Percentiles rank a stretch among this genome's conserved stretches.
These are phyloP conservation scores for Mythimna albipuncta DNA, from an alignment of 2,888 invertebrate species.

Conservation along the genomic window DNA sequence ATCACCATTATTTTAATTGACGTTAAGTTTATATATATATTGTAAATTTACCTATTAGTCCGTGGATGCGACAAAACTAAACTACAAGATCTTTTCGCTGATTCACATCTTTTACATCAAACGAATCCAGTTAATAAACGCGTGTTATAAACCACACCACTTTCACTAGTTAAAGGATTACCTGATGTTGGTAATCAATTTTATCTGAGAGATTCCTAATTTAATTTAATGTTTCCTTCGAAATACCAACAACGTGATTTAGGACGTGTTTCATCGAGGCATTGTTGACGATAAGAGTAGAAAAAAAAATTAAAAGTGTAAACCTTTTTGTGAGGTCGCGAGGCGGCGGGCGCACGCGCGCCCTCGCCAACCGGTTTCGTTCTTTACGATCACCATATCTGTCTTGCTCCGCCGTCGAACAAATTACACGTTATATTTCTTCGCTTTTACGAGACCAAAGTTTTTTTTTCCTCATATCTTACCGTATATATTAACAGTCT, in stretches of 20 bases:
- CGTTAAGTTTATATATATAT: background rate
- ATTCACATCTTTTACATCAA: slow-evolving; percentile 2
- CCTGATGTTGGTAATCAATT: slow-evolving; percentile 61
- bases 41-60: background rate
- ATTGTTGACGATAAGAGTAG: slow-evolving; percentile 86
- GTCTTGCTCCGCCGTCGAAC: slow-evolving; percentile 88
- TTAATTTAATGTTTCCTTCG: slow-evolving; percentile 80
- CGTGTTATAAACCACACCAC: slow-evolving; percentile 49
- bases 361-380: slow-evolving; percentile 85
- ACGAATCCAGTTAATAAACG: slow-evolving; percentile 26
- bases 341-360: slow-evolving; percentile 88
- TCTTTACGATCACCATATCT: slow-evolving; percentile 90
- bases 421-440: slow-evolving; percentile 90
- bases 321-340: slow-evolving; percentile 90
- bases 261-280: slow-evolving; percentile 82
- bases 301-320: slow-evolving; percentile 86
- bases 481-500: slow-evolving; percentile 81
- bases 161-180: slow-evolving; percentile 67
- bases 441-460: slow-evolving; percentile 88
- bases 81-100: background rate
- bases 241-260: slow-evolving; percentile 86
- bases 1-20: slow-evolving; percentile 11
- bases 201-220: slow-evolving; percentile 73
- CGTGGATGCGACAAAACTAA: background rate
- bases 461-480: slow-evolving; percentile 82